Percentiles rank a stretch among this genome's conserved stretches.
These are phyloP conservation scores for Anthophora plumipes DNA, from an alignment of 2,888 invertebrate species.

Conservation along the genomic window DNA sequence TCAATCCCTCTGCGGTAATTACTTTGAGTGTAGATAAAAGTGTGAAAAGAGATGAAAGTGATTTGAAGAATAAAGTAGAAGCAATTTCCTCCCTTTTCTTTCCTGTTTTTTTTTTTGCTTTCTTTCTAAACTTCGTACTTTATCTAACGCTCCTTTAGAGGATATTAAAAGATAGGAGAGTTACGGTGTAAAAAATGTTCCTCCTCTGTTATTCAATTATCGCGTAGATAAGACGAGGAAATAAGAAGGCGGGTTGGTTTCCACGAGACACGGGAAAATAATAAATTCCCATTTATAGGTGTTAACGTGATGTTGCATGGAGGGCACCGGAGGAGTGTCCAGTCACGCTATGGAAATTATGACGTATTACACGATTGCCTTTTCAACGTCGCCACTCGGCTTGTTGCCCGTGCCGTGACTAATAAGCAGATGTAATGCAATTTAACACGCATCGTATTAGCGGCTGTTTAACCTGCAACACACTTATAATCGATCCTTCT, in stretches of 20 bases:
- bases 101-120: too few species aligned
- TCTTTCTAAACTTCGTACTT: too few species aligned
- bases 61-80: too few species aligned
- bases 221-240: slow-evolving; percentile 5
- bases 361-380: slow-evolving; percentile 81
- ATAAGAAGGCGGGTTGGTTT: slow-evolving; percentile 11
- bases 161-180: not conserved
- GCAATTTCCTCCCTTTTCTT: too few species aligned
- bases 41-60: too few species aligned
- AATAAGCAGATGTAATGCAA: slow-evolving; percentile 75
- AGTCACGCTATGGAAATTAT: slow-evolving; percentile 83
- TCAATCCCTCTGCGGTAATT: too few species aligned
- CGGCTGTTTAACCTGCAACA: slow-evolving; percentile 18
- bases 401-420: slow-evolving; percentile 75
- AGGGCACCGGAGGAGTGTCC: slow-evolving; percentile 69
- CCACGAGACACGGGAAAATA: slow-evolving; percentile 46
- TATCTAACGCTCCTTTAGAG: not conserved
- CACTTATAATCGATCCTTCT: not conserved
- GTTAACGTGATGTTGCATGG: slow-evolving; percentile 60
- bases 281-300: slow-evolving; percentile 59
- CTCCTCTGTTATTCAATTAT: not conserved
- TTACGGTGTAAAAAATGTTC: not conserved
- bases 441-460: slow-evolving; percentile 67
- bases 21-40: too few species aligned
- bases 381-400: slow-evolving; percentile 77